Evolutionary conservation across 2,113 vertebrate genomes (phyloP), one percentile per base, ranked within the genome.

Genomic region (Todiramphus chloris): DNA sequence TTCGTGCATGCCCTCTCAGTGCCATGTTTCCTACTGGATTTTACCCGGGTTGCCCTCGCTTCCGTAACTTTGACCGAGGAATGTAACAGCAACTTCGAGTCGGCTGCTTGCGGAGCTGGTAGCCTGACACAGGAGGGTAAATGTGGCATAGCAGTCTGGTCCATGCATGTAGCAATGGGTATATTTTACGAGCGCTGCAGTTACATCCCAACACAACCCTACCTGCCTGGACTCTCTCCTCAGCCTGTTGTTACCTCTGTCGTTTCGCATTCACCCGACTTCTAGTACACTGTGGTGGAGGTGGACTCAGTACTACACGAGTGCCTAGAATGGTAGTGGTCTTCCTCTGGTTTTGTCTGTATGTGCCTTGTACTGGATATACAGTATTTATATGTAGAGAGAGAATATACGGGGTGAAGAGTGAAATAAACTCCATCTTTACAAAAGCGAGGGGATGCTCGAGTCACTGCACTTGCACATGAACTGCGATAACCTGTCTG

Each of bases 1-100:
- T 98, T 93, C 97, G 98, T 99, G 99, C 99, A 99, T 99, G 99
- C 97, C 97, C 98, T 97, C 97, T 98, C 97, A 97, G 98, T 98
- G 98, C 97, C 97, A 97, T 98, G 97, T 98, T 98, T 98, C 97
- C 97, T 97, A 93, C 97, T 97, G 98, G 96, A 98, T 96, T 97
- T 97, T 97, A 96, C 97, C 97, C 96, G 94, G 93, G 97, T 96
- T 96, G 93, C 97, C 98, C 98, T 98, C 81, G 98, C 98, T 98
- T 98, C 96, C 85, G 97, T 98, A 98, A 97, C 96, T 96, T 97
- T 97, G 97, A 97, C 97, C 97, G 55, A 98, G 97, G 98, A 98
- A 98, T 98, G 98, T 98, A 98, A 98, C 97, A 97, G 97, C 98
- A 98, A 96, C 97, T 97, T 97, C 28, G 68, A 95, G 95, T 93